Evolutionary conservation across 2,797 vertebrate species (phyloP).

Genomic region (Urocyon cinereoargenteus): DNA sequence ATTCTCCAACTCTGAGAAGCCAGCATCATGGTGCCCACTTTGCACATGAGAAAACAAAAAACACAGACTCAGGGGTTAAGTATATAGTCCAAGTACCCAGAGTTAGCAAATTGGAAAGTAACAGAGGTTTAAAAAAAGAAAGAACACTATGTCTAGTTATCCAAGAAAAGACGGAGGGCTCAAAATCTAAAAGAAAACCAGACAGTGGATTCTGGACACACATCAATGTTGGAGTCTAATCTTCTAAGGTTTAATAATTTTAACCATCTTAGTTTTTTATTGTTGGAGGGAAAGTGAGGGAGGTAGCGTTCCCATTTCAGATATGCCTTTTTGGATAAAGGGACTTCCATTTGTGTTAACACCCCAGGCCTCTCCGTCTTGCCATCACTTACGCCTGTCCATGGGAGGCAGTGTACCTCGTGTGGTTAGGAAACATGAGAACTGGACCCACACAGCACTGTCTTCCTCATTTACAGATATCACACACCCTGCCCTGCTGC

Average conservation of each 20-base stretch:
- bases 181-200: neutral
- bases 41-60: neutral
- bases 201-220: fast-evolving
- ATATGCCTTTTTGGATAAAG: neutral
- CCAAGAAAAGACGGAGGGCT: neutral
- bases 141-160: neutral
- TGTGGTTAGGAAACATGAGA: fast-evolving
- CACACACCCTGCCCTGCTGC: neutral
- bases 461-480: neutral
- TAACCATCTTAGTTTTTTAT: neutral
- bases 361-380: neutral
- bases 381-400: neutral
- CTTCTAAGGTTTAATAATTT: neutral
- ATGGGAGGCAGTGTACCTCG: neutral
- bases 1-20: neutral
- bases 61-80: neutral
- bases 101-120: neutral
- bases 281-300: neutral
- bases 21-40: neutral
- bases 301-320: neutral
- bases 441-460: fast-evolving
- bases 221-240: neutral
- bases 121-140: neutral
- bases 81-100: neutral
- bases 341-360: neutral